phyloP scores from a whole-genome alignment of 1,140 invertebrate genomes.

The Drosophila baimaii region DNA sequence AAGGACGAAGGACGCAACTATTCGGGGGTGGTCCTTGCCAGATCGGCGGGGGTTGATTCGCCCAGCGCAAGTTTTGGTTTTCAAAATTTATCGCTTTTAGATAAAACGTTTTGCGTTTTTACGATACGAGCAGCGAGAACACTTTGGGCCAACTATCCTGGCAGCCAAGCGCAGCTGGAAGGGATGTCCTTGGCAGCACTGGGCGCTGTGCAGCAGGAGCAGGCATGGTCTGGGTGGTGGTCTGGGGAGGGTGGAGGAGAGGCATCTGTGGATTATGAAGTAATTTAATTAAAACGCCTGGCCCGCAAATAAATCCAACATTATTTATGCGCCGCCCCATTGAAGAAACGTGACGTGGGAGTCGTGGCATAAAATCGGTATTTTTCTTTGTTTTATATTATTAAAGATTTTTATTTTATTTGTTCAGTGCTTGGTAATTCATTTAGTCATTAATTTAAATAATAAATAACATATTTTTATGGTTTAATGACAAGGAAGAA shows the following conservation, averaged over 20 bases:
- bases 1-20: conserved; percentile 5
- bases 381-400: neutral
- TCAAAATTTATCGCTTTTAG: conserved; percentile 82
- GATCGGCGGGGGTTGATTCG: conserved; percentile 40
- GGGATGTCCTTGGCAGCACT: conserved; percentile 19
- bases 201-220: neutral
- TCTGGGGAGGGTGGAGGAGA: conserved; percentile 1
- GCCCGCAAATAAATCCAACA: conserved; percentile 52
- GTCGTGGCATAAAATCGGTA: neutral
- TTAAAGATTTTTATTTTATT: neutral
- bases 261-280: conserved; percentile 66
- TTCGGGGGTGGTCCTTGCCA: conserved; percentile 1
- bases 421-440: no score
- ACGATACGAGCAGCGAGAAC: conserved; percentile 73
- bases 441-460: no score
- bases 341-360: conserved; percentile 2
- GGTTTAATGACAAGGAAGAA: no score
- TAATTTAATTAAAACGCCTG: conserved; percentile 76
- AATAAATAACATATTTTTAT: no score
- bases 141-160: conserved; percentile 55
- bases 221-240: neutral
- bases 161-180: conserved; percentile 22
- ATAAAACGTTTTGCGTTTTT: conserved; percentile 83
- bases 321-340: conserved; percentile 52
- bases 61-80: conserved; percentile 73